phyloP scores from a whole-genome alignment of 2,113 vertebrate species.

The Coptodon rendalli region DNA sequence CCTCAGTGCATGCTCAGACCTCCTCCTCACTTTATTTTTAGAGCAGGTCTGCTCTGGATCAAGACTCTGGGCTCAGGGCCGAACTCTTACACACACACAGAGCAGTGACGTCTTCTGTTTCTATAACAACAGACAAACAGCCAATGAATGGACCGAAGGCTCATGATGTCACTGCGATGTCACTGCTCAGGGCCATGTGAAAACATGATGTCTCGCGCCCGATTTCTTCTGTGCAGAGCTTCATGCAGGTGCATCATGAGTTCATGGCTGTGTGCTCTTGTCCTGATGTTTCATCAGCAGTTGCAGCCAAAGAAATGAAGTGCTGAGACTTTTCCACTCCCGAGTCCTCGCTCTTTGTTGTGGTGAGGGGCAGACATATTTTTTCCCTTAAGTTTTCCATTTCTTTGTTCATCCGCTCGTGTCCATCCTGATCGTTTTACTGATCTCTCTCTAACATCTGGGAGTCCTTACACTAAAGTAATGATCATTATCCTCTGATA shows the following conservation, averaged over 20 bases:
- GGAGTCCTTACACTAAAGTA: background rate
- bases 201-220: background rate
- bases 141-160: background rate
- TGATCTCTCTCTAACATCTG: background rate
- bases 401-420: background rate
- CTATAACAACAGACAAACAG: background rate
- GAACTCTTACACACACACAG: background rate
- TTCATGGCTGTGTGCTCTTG: background rate
- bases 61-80: background rate
- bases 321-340: background rate
- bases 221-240: background rate
- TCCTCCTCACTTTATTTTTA: background rate
- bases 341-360: background rate
- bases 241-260: background rate
- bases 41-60: background rate
- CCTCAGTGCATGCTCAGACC: background rate
- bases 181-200: background rate
- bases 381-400: background rate
- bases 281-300: background rate
- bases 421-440: background rate
- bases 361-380: background rate
- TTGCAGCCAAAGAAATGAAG: background rate
- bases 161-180: background rate
- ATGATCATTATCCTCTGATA: background rate
- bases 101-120: background rate